A percentile compares a stretch with the other conserved stretches of the same genome.
Conservation (phyloP, 2,113 vertebrate genomes). For the Odocoileus hemionus region DNA sequence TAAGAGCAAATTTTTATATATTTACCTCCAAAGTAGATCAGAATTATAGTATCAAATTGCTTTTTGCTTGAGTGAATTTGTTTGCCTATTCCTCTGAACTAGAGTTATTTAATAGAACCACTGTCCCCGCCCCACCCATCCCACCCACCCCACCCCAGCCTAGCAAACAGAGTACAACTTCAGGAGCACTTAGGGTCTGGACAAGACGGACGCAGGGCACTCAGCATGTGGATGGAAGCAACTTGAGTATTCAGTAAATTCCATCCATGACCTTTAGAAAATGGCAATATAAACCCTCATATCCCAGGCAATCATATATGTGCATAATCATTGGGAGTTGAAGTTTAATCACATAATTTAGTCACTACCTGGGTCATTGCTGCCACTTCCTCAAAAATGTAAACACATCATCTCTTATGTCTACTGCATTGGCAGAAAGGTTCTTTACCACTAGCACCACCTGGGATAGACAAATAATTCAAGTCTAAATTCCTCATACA, state of each 20-base stretch:
- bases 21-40: neutral
- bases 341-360: neutral
- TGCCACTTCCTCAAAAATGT: neutral
- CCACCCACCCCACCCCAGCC: neutral
- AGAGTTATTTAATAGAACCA: neutral
- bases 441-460: neutral
- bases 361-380: neutral
- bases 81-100: neutral
- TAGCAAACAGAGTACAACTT: rapidly evolving
- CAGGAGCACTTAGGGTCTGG: neutral
- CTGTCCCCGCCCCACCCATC: rapidly evolving
- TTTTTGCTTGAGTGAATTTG: neutral
- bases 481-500: neutral
- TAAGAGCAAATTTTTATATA: neutral
- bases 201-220: rapidly evolving
- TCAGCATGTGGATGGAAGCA: neutral
- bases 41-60: neutral
- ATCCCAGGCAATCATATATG: neutral
- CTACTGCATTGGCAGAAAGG: neutral
- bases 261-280: too few relatives aligned
- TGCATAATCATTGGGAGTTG: neutral
- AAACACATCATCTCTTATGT: neutral
- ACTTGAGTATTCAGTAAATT: neutral
- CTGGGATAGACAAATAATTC: neutral
- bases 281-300: neutral